A percentile compares a stretch with the other conserved stretches of the same genome.
Evolutionary conservation across 2,888 invertebrate genomes (phyloP).

Genomic region (Bimastos eiseni): DNA sequence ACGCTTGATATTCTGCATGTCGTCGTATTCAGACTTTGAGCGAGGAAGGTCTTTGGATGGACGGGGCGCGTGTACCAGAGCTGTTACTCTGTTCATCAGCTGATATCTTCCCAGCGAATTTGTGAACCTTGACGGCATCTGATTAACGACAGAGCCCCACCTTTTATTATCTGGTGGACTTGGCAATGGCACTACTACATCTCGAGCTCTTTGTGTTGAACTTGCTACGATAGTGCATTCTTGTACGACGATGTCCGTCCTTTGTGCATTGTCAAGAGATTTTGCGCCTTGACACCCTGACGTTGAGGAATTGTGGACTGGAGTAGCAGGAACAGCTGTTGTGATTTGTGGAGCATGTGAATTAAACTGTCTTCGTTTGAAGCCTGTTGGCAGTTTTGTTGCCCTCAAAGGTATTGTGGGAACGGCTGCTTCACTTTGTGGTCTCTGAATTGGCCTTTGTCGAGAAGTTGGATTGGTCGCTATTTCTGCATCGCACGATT

Average conservation of each 20-base stretch:
- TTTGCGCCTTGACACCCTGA: neutral
- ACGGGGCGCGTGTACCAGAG: neutral
- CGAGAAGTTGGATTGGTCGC: neutral
- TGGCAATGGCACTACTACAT: neutral
- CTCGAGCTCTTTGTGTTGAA: neutral
- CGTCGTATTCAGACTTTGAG: neutral
- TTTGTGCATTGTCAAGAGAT: neutral
- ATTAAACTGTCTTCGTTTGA: neutral
- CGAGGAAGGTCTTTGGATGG: neutral
- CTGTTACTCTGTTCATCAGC: neutral
- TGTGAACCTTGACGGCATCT: neutral
- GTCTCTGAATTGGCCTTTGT: neutral
- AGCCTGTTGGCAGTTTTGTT: neutral
- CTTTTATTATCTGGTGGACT: neutral
- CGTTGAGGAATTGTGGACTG: neutral
- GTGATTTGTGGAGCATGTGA: neutral
- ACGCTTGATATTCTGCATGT: neutral
- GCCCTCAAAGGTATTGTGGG: neutral
- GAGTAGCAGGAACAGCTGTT: neutral
- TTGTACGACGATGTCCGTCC: neutral
- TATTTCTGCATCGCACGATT: neutral
- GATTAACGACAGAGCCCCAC: neutral
- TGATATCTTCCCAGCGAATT: neutral
- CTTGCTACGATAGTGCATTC: neutral
- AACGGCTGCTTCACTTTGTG: neutral